phyloP scores from a whole-genome alignment of 2,113 vertebrate species.

The Phaethornis superciliosus region DNA sequence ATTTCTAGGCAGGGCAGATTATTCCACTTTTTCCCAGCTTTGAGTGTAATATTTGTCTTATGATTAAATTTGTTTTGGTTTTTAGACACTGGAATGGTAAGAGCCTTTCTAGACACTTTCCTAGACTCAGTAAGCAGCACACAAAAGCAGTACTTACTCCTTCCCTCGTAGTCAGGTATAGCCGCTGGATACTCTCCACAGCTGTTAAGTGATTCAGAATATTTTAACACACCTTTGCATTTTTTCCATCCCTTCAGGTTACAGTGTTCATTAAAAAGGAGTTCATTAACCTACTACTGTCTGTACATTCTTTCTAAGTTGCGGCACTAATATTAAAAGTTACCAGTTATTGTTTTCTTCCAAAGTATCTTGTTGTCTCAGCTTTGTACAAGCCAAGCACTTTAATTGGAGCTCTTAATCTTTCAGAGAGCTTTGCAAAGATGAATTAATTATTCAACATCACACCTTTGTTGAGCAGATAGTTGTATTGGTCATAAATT shows the following conservation, averaged over 20 bases:
- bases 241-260: constrained; percentile 18
- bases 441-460: constrained; percentile 41
- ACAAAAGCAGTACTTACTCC: background rate
- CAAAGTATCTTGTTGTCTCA: constrained; percentile 59
- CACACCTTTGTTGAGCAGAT: constrained; percentile 8
- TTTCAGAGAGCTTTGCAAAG: constrained; percentile 41
- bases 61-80: background rate
- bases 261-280: constrained; percentile 12
- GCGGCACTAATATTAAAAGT: constrained; percentile 34
- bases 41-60: background rate
- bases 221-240: constrained; percentile 15
- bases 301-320: background rate
- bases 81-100: background rate
- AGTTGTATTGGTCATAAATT: background rate
- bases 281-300: constrained; percentile 48
- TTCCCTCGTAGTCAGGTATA: background rate
- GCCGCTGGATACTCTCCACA: background rate
- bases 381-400: constrained; percentile 48
- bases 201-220: background rate
- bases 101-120: background rate
- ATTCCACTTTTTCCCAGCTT: background rate
- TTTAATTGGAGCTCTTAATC: constrained; percentile 56
- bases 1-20: background rate
- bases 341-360: constrained; percentile 50
- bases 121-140: background rate